phyloP scores from a whole-genome alignment of 2,113 vertebrate species.

The Diglossa brunneiventris region DNA sequence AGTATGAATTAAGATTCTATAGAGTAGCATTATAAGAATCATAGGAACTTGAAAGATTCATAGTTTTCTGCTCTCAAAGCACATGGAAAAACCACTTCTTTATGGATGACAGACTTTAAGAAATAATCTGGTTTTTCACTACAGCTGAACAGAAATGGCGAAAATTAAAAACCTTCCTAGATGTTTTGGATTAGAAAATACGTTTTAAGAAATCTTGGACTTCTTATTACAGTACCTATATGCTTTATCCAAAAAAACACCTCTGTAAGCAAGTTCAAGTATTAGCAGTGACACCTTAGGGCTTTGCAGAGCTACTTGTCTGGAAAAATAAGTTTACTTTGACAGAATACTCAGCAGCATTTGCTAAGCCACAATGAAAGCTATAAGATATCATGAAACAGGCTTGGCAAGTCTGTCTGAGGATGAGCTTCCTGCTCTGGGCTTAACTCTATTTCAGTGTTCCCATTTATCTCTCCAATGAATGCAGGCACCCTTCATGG shows the following conservation, averaged over 20 bases:
- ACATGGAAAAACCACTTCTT: background rate
- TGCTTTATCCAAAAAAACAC: background rate
- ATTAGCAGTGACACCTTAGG: background rate
- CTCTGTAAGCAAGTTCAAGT: background rate
- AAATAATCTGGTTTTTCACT: background rate
- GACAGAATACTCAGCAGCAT: constrained; percentile 33
- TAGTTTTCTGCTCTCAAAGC: background rate
- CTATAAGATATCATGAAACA: constrained; percentile 23
- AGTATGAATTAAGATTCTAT: background rate
- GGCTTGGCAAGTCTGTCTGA: constrained; percentile 28
- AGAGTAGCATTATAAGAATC: background rate
- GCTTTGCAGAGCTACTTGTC: background rate
- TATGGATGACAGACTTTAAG: background rate
- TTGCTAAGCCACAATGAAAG: background rate
- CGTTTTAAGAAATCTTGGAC: background rate
- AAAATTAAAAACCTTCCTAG: background rate
- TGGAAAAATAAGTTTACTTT: constrained; percentile 40
- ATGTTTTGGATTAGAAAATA: background rate
- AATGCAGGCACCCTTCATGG: constrained; percentile 26
- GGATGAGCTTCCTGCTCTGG: constrained; percentile 19
- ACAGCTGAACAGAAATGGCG: background rate
- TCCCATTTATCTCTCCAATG: constrained; percentile 32
- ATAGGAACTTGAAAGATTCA: background rate
- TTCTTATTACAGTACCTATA: background rate
- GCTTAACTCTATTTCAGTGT: constrained; percentile 23